Conservation (phyloP, 2,797 vertebrate genomes). For the Podarcis lilfordi region DNA sequence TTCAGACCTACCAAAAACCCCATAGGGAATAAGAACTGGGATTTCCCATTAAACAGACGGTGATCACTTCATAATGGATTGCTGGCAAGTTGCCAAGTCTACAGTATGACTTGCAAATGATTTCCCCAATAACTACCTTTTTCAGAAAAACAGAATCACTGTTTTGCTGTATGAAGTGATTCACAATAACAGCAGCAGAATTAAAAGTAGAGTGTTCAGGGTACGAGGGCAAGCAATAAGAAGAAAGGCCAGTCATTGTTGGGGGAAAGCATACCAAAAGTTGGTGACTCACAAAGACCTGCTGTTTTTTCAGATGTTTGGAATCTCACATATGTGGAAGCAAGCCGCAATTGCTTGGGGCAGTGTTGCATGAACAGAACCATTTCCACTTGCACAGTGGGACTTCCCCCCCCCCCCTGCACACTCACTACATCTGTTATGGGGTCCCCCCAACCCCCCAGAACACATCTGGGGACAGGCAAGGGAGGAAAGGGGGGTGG, state of each 20-base stretch:
- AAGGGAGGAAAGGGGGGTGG: too few relatives aligned
- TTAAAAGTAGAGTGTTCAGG: conserved; percentile 12
- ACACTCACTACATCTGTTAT: too few relatives aligned
- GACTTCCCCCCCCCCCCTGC: too few relatives aligned
- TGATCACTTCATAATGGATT: conserved; percentile 40
- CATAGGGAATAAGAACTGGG: conserved; percentile 66
- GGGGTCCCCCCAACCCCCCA: too few relatives aligned
- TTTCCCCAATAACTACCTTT: conserved; percentile 39
- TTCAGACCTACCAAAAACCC: conserved; percentile 62
- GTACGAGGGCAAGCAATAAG: neutral
- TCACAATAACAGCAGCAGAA: conserved; percentile 29
- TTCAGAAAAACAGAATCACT: conserved; percentile 6
- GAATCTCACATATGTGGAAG: neutral
- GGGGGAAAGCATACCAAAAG: neutral
- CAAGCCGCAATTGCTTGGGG: neutral
- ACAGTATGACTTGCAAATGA: conserved; percentile 53
- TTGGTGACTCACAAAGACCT: too few relatives aligned
- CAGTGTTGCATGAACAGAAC: too few relatives aligned
- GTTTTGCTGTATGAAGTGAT: conserved; percentile 25
- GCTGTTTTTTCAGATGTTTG: neutral
- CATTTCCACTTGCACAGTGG: too few relatives aligned
- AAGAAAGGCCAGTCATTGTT: neutral
- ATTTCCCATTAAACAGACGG: conserved; percentile 66
- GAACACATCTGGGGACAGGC: too few relatives aligned
- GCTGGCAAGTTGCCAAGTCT: conserved; percentile 58